Evolutionary conservation across 2,113 vertebrate genomes (phyloP), one percentile per base, ranked within the genome.

Genomic region (Xenus cinereus): DNA sequence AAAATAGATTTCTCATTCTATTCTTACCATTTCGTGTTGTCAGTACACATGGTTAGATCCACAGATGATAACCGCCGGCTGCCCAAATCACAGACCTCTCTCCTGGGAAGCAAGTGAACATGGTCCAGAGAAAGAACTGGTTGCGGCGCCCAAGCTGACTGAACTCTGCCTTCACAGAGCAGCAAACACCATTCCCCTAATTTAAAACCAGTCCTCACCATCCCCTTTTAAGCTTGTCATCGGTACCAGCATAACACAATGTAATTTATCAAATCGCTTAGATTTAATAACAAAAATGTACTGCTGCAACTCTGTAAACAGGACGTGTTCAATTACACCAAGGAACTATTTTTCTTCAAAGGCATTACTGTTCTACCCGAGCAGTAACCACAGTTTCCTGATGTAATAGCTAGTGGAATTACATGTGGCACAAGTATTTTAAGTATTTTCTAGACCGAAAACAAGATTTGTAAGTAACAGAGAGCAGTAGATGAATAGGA

Each of bases 271-370:
- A 97, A 94, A 97, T 97, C 97, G 90, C 95, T 95, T 88, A 75
- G 96, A 96, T 95, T 84, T 98, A 97, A 97, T 88, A 97, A 93
- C 97, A 97, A 96, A 97, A 97, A 98, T 92, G 97, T 96, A 97
- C 98, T 93, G 97, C 94, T 92, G 73, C 74, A 69, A 97, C 98
- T 97, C 98, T 97, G 96, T 96, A 97, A 97, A 92, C 92, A 97
- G 98, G 98, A 98, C 95, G 60, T 69, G 98, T 97, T 97, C 95
- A 98, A 97, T 98, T 97, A 97, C 97, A 97, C 23, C 9, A 89
- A 96, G 91, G 78, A 97, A 97, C 91, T 92, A 68, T 89, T 98
- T 98, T 96, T 96, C 95, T 97, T 94, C 41, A 91, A 95, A 97
- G 94, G 81, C 95, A 96, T 91, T 97, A 91, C 92, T 95, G 95